Evolutionary conservation across 2,888 invertebrate genomes (phyloP), one percentile per base, ranked within the genome.

Genomic region (Punctoribates punctum): DNA sequence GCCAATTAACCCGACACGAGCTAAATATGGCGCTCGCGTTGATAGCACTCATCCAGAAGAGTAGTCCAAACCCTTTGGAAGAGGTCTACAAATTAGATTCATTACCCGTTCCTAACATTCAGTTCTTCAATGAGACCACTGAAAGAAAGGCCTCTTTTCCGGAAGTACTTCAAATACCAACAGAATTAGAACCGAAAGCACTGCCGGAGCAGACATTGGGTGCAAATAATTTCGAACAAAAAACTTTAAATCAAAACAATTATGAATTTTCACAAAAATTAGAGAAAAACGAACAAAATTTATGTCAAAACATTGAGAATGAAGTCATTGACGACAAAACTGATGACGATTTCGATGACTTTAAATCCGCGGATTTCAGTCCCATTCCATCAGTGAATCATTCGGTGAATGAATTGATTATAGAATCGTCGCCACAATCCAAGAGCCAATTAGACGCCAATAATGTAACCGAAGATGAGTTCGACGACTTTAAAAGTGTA

Each of bases 1-100:
- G 86, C 0, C 84, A 84, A 78, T 82, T 86, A 62, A 83, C 82
- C 2, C 80, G 82, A 75, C 80, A 82, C 23, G 86, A 86, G 80
- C 83, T 87, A 73, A 85, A 83, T 80, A 82, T 84, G 29, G 82
- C 84, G n/a, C 81, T 86, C 48, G 85, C 85, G 3, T 80, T 87
- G 38, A 83, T 87, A 62, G 85, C 85, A 17, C 80, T 86, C 1
- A 84, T 85, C 11, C 86, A 86, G 84, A 85, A 27, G 34, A 75
- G 70, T 48, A 42, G 29, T 51, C 8, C 25, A 6, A 42, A 75
- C 48, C 75, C 75, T 20, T 17, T 75, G 17, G 29, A 75, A 25
- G 75, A 75, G 29, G 15, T 75, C 5, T 75, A 75, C 23, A 34
- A 34, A 23, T 20, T 70, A n/a, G 38, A 29, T 29, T 20, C 46